Conservation (phyloP, 1,140 invertebrate species). For the Drosophila athabasca region DNA sequence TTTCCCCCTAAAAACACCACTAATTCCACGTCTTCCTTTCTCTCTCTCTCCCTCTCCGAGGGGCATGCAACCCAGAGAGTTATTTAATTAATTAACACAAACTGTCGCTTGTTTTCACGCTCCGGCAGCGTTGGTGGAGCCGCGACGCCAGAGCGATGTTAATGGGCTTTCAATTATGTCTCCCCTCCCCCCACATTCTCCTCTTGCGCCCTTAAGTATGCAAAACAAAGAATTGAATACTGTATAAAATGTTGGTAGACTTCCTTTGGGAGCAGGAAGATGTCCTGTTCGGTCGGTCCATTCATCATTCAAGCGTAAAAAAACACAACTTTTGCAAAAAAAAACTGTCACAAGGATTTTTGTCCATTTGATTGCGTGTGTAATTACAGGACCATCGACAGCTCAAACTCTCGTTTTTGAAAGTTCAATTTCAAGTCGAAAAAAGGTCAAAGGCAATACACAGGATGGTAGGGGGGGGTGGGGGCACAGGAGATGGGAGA, state of each 20-base stretch:
- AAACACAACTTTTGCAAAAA: slow-evolving; percentile 57
- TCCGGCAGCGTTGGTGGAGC: slow-evolving; percentile 37
- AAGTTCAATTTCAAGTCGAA: slow-evolving; percentile 66
- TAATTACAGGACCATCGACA: slow-evolving; percentile 54
- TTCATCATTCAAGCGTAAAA: slow-evolving; percentile 35
- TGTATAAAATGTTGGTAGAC: slow-evolving; percentile 3
- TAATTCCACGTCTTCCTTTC: slow-evolving; percentile 32
- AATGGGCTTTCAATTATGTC: slow-evolving; percentile 73
- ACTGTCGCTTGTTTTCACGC: slow-evolving; percentile 68
- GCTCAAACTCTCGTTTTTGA: not conserved
- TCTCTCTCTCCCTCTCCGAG: not conserved
- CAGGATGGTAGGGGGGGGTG: too few relatives aligned
- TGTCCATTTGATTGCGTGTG: slow-evolving; percentile 74
- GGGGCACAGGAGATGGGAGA: too few relatives aligned
- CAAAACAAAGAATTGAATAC: slow-evolving; percentile 30
- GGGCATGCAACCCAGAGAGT: slow-evolving; percentile 29
- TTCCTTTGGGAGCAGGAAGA: not conserved
- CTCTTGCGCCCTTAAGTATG: slow-evolving; percentile 25
- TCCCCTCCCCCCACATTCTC: slow-evolving; percentile 6
- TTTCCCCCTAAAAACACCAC: slow-evolving; percentile 1
- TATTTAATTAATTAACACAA: slow-evolving; percentile 78
- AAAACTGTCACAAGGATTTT: slow-evolving; percentile 65
- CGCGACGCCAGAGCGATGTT: slow-evolving; percentile 41
- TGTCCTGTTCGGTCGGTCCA: slow-evolving; percentile 44
- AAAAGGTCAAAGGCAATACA: slow-evolving; percentile 68